Evolutionary conservation across 35 echinoderm and acorn worm genomes (phyloP).

Genomic region (Acanthaster planci): DNA sequence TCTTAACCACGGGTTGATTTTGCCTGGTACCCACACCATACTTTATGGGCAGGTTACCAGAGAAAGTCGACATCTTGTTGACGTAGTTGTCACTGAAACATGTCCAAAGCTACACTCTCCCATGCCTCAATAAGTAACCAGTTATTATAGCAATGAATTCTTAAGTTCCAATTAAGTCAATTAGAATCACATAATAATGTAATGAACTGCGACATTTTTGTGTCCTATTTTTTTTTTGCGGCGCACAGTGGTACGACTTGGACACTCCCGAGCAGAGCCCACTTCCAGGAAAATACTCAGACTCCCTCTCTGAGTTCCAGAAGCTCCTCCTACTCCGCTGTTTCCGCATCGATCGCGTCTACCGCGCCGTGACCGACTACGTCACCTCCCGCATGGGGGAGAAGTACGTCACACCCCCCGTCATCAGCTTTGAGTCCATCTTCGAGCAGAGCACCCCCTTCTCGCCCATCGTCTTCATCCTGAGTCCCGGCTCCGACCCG

Average conservation of each 20-base stretch:
- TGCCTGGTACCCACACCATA: too few species aligned
- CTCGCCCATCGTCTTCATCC: slow-evolving; percentile 95
- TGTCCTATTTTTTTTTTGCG: neutral
- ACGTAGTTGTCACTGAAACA: too few species aligned
- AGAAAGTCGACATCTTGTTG: too few species aligned
- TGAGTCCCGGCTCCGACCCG: slow-evolving; percentile 96
- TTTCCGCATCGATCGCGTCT: slow-evolving; percentile 91
- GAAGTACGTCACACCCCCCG: slow-evolving; percentile 97
- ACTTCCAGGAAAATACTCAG: slow-evolving; percentile 85
- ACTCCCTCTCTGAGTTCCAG: slow-evolving; percentile 70
- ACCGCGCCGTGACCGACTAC: slow-evolving; percentile 93
- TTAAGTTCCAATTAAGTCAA: too few species aligned
- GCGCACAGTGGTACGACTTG: slow-evolving; percentile 84
- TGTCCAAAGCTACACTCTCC: too few species aligned
- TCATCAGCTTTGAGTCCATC: slow-evolving; percentile 98
- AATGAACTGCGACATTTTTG: too few species aligned
- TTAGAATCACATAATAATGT: too few species aligned
- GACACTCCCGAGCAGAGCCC: slow-evolving; percentile 76
- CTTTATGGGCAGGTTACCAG: too few species aligned
- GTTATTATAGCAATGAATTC: too few species aligned
- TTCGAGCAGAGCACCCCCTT: slow-evolving; percentile 95
- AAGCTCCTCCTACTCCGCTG: slow-evolving; percentile 81
- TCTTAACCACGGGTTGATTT: too few species aligned
- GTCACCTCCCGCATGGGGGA: slow-evolving; percentile 90
- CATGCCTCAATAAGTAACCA: too few species aligned